These are phyloP conservation scores for Simalia tracyae DNA, from an alignment of 2,797 vertebrate genomes.

Conservation along the genomic window DNA sequence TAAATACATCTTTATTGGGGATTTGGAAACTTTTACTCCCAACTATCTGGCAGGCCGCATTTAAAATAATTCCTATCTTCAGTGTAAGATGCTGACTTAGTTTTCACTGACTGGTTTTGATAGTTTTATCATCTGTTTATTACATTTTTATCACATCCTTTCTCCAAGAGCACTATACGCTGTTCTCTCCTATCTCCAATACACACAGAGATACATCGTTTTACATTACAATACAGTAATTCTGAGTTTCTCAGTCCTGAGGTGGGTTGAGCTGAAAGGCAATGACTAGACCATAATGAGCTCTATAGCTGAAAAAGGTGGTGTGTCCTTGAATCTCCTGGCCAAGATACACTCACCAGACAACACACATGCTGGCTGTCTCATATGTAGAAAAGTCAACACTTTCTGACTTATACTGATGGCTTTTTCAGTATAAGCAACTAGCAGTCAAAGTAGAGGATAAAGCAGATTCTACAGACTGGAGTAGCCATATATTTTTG, in stretches of 20 bases:
- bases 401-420: not conserved
- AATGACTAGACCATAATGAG: not conserved
- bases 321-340: not conserved
- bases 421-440: not conserved
- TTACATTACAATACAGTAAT: too few species aligned
- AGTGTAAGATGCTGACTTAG: not conserved
- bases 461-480: not conserved
- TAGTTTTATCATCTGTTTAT: not conserved
- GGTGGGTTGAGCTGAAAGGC: not conserved
- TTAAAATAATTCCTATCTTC: not conserved
- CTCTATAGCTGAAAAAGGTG: not conserved
- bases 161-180: not conserved
- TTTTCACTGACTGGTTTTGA: not conserved
- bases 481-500: not conserved
- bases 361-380: not conserved
- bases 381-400: not conserved
- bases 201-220: too few species aligned
- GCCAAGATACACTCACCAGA: not conserved
- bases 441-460: not conserved
- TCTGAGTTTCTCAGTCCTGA: too few species aligned
- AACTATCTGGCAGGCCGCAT: too few species aligned
- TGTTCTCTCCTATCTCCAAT: not conserved
- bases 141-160: not conserved
- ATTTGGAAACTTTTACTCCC: too few species aligned
- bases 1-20: too few species aligned